These are phyloP conservation scores for Jaculus jaculus DNA, from an alignment of 2,113 vertebrate genomes.

Conservation along the genomic window DNA sequence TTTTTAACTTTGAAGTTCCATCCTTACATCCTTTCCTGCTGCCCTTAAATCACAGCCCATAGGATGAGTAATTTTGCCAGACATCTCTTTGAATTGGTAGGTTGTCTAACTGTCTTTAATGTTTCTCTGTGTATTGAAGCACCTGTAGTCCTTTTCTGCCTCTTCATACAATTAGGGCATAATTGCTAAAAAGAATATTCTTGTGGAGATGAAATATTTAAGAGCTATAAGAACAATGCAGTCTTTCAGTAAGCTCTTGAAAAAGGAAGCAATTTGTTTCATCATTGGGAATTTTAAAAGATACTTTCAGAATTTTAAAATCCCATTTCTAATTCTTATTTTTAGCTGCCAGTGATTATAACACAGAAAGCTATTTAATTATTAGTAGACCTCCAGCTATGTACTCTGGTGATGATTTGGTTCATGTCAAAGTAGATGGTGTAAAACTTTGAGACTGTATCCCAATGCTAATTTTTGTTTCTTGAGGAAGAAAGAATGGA, in stretches of 20 bases:
- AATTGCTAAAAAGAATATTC: not conserved
- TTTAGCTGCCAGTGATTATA: constrained; percentile 1
- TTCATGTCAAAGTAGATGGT: constrained; percentile 38
- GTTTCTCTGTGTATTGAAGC: not conserved
- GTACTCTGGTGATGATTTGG: not conserved
- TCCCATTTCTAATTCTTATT: constrained; percentile 40
- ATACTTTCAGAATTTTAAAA: constrained; percentile 48
- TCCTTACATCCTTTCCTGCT: not conserved
- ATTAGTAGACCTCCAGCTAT: not conserved
- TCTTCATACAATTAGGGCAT: not conserved
- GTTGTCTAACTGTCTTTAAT: not conserved
- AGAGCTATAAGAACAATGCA: not conserved
- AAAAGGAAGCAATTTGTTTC: constrained; percentile 23
- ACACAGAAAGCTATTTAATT: constrained; percentile 45
- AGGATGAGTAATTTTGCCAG: not conserved
- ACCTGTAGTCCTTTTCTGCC: not conserved
- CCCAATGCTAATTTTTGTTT: not conserved
- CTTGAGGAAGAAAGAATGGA: not conserved
- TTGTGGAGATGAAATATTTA: not conserved
- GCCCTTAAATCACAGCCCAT: not conserved
- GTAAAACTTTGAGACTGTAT: not conserved
- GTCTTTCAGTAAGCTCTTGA: not conserved
- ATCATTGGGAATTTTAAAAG: not conserved
- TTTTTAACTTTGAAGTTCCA: constrained; percentile 16
- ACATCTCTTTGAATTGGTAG: not conserved